Evolutionary conservation across 2,113 vertebrate species (phyloP).

Genomic region (Seriola aureovittata): DNA sequence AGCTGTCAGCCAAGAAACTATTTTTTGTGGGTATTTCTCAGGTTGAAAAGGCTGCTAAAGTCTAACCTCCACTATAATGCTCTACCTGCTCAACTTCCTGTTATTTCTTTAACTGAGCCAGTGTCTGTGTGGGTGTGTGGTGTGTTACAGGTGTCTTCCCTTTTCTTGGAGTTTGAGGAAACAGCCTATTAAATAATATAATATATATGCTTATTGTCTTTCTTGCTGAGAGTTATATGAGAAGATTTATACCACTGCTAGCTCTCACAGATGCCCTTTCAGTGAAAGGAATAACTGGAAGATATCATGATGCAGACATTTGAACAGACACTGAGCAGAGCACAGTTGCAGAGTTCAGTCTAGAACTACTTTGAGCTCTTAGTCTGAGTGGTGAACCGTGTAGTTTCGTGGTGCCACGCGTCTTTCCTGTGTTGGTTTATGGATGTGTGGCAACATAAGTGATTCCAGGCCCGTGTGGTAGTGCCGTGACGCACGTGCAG

Average conservation of each 20-base stretch:
- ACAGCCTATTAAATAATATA: too few species aligned
- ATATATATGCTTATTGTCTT: too few species aligned
- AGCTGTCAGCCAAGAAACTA: neutral
- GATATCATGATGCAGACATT: neutral
- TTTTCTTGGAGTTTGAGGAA: too few species aligned
- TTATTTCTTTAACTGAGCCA: too few species aligned
- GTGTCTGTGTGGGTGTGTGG: too few species aligned
- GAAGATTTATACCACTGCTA: too few species aligned
- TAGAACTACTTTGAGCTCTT: slow-evolving; percentile 61
- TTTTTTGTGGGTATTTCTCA: neutral
- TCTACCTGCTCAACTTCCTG: too few species aligned
- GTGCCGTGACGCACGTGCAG: slow-evolving; percentile 70
- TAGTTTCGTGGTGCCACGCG: slow-evolving; percentile 70
- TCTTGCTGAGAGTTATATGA: too few species aligned
- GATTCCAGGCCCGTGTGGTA: slow-evolving; percentile 76
- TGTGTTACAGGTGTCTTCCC: too few species aligned
- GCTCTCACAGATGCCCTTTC: too few species aligned
- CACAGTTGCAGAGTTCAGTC: slow-evolving; percentile 21
- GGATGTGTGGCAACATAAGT: slow-evolving; percentile 74
- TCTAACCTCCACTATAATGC: too few species aligned
- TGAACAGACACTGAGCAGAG: neutral
- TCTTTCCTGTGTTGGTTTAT: slow-evolving; percentile 75
- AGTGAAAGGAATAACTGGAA: neutral
- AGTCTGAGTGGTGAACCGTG: slow-evolving; percentile 62
- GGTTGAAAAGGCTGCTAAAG: neutral